Conservation (phyloP, 1,140 invertebrate genomes). For the Capitella teleta region DNA sequence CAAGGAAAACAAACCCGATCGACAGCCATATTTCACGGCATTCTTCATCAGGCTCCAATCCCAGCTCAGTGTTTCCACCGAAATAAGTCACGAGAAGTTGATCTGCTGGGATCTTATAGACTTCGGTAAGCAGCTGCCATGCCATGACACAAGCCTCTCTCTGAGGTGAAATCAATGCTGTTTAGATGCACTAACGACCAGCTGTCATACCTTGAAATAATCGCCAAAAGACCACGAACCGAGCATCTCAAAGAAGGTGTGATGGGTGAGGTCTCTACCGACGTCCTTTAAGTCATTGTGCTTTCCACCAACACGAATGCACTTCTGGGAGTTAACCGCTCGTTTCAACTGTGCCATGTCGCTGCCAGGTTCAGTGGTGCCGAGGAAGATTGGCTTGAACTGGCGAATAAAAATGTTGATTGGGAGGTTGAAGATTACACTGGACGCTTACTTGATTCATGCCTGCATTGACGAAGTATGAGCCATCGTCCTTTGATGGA, state of each 20-base stretch:
- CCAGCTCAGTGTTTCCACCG: constrained; percentile 75
- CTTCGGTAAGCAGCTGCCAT: constrained; percentile 85
- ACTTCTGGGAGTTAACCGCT: constrained; percentile 91
- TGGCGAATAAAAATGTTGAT: constrained; percentile 40
- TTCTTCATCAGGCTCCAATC: constrained; percentile 83
- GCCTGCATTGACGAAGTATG: constrained; percentile 95
- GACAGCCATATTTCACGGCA: constrained; percentile 73
- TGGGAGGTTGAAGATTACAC: background rate
- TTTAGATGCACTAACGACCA: background rate
- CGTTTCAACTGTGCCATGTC: constrained; percentile 64
- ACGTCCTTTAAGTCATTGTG: constrained; percentile 99
- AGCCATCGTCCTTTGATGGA: constrained; percentile 92
- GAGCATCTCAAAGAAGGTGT: constrained; percentile 99
- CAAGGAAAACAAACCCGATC: constrained; percentile 47
- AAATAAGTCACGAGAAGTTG: constrained; percentile 97
- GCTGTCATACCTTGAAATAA: constrained; percentile 68
- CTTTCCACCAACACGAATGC: constrained; percentile 96
- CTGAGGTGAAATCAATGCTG: constrained; percentile 17
- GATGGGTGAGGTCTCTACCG: constrained; percentile 99
- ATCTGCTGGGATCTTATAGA: constrained; percentile 59
- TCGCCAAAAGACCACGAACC: constrained; percentile 99
- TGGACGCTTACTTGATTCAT: constrained; percentile 76
- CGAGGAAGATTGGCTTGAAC: constrained; percentile 96
- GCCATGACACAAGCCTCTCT: constrained; percentile 94
- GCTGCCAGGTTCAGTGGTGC: constrained; percentile 87